Conservation (phyloP, 2,888 invertebrate species). For the Synanthedon formicaeformis region DNA sequence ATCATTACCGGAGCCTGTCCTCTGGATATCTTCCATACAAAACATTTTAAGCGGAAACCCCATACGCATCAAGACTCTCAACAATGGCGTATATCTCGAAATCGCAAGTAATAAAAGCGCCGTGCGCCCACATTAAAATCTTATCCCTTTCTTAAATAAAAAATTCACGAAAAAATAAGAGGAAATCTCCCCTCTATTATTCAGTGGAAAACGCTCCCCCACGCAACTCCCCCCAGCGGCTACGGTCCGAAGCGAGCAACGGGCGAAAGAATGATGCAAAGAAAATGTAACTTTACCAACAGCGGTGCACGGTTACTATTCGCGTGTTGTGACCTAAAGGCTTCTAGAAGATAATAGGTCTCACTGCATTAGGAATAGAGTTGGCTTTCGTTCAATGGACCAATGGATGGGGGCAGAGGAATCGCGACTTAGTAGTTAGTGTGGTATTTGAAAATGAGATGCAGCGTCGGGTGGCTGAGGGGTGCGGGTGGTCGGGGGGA, state of each 20-base stretch:
- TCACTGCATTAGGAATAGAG: conserved; percentile 24
- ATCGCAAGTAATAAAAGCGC: conserved; percentile 63
- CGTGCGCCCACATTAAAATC: conserved; percentile 68
- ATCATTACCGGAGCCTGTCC: conserved; percentile 43
- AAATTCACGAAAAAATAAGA: conserved; percentile 69
- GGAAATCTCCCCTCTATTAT: conserved; percentile 64
- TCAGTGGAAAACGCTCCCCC: conserved; percentile 43
- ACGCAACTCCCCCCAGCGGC: conserved; percentile 19
- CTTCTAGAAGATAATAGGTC: background rate
- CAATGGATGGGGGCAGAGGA: conserved; percentile 29
- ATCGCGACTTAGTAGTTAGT: conserved; percentile 42
- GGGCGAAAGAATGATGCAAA: conserved; percentile 35
- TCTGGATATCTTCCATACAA: conserved; percentile 47
- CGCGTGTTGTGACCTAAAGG: conserved; percentile 24
- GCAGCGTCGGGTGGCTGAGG: conserved; percentile 36
- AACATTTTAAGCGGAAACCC: conserved; percentile 66
- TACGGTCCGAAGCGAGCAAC: conserved; percentile 21
- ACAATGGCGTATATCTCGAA: conserved; percentile 61
- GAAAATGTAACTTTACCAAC: conserved; percentile 53
- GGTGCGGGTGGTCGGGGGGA: conserved; percentile 16
- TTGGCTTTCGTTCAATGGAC: conserved; percentile 30
- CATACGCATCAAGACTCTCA: conserved; percentile 56
- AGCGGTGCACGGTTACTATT: conserved; percentile 51
- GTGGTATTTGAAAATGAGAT: conserved; percentile 68
- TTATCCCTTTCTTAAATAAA: conserved; percentile 72